Evolutionary conservation across 2,888 invertebrate species (phyloP).

Genomic region (Coleophora deauratella): DNA sequence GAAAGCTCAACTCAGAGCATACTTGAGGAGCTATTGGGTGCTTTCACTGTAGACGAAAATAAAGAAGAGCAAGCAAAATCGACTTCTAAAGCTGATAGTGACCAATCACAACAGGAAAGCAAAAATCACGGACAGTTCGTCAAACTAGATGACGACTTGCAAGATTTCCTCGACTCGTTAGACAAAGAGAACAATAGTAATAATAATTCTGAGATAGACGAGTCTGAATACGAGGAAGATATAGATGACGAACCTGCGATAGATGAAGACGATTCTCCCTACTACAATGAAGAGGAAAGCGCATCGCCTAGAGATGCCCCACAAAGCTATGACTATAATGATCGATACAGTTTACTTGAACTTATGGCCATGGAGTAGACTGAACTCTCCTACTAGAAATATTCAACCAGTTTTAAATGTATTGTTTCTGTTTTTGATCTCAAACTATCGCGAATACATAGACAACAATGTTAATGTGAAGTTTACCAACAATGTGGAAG

Average conservation of each 20-base stretch:
- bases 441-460: slow-evolving; percentile 13
- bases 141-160: slow-evolving; percentile 45
- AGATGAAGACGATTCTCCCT: slow-evolving; percentile 25
- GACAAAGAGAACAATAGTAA: slow-evolving; percentile 24
- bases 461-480: slow-evolving; percentile 13
- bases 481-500: slow-evolving; percentile 35
- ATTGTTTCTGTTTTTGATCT: slow-evolving; percentile 24
- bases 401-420: slow-evolving; percentile 31
- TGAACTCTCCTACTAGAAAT: slow-evolving; percentile 29
- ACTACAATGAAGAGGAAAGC: slow-evolving; percentile 24
- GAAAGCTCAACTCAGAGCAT: slow-evolving; percentile 34
- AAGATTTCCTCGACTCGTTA: slow-evolving; percentile 46
- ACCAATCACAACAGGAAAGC: slow-evolving; percentile 32
- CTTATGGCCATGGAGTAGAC: slow-evolving; percentile 65
- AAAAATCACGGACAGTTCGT: slow-evolving; percentile 36
- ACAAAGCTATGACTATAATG: slow-evolving; percentile 29
- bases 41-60: slow-evolving; percentile 39
- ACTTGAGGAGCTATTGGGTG: slow-evolving; percentile 44
- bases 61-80: slow-evolving; percentile 15
- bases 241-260: slow-evolving; percentile 25
- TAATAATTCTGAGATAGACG: slow-evolving; percentile 13
- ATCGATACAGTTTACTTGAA: slow-evolving; percentile 52
- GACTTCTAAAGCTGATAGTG: slow-evolving; percentile 21
- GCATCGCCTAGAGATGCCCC: slow-evolving; percentile 18
- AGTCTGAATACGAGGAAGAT: slow-evolving; percentile 21